Evolutionary conservation across 2,113 vertebrate species (phyloP), one percentile per base, ranked within the genome.

Genomic region (Trogon surrucura): DNA sequence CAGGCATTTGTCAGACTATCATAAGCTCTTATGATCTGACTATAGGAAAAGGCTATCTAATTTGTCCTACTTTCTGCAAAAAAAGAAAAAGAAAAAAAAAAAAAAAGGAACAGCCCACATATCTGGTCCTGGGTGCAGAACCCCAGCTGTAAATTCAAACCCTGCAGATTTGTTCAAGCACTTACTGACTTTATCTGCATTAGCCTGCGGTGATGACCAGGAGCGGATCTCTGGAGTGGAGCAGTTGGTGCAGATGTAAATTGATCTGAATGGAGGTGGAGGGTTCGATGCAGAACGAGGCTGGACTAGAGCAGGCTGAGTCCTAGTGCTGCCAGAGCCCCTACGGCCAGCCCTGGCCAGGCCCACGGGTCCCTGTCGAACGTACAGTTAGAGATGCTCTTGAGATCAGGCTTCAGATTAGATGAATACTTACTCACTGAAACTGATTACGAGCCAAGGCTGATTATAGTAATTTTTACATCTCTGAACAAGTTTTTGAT

Each of bases 391-490:
- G 57, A 91, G 78, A 88, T 21, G 30, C 79, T 87, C 88, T 89
- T 34, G 79, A 94, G 74, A 82, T 80, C 48, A 89, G 58, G 82
- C 93, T 93, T 95, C 80, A 91, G 85, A 93, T 94, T 93, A 96
- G 88, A 57, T 91, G 91, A 81, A 84, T 81, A 78, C 80, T 93
- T 85, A 77, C 74, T 91, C n/a, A 21, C 41, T 53, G 62, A 87
- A 95, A 71, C 58, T 91, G 93, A 96, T 94, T 82, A 85, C 69
- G 74, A 93, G 67, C 82, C 88, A 71, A 85, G 50, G 50, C 50
- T 95, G 95, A 95, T 94, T 93, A 95, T 70, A 90, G 88, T 65
- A 79, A 90, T 91, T 95, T 93, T 71, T 82, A n/a, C 66, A 87
- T 89, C 57, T 94, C 81, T 94, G 81, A 89, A 93, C 26, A 69